Base-by-base conservation (phyloP, 2,113 vertebrate species). In the Stegostoma tigrinum region DNA sequence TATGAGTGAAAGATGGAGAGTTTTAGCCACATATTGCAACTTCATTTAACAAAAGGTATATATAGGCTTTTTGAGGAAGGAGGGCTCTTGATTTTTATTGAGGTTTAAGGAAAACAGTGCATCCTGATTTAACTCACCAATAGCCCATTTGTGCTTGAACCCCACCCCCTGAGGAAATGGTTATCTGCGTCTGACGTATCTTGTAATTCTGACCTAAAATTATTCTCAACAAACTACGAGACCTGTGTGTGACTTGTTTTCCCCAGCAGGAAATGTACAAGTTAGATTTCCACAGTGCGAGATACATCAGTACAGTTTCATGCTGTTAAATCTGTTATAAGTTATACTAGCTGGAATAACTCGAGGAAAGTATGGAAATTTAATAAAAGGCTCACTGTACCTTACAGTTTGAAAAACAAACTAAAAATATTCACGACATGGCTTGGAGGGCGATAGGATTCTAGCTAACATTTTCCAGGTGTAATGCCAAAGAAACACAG, bases 381-480 rank as follows among this genome's bases (percentile, higher is more conserved):
- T 93, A 93, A 64, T 93, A 93, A 93, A 91, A 93, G 64, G 61
- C 61, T 55, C 61, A 67, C 61, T 67, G 61, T 93, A 42, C 61
- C 30, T 64, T 61, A 93, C 17, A 38, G 89, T 21, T 38, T 93
- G 61, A 42, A 93, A 66, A 93, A 93, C 89, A 93, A 93, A 67
- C 89, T 93, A 38, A 93, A 45, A 93, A 93, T 64, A 17, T 93
- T 93, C 30, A 66, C 61, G 66, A 93, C 61, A 38, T 66, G 61
- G 87, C 14, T n/a, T 61, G 14, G 55, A 90, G 87, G 48, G 61
- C n/a, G 87, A 55, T 27, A n/a, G 30, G 61, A 64, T 10, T 93
- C 17, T 6, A 93, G 89, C 89, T 93, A 66, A 93, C 38, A 93
- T 67, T 93, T 93, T 93, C 89, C 89, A 93, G 89, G 89, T 93